Conservation (phyloP, 2,888 invertebrate species). For the Drosophila koepferae region DNA sequence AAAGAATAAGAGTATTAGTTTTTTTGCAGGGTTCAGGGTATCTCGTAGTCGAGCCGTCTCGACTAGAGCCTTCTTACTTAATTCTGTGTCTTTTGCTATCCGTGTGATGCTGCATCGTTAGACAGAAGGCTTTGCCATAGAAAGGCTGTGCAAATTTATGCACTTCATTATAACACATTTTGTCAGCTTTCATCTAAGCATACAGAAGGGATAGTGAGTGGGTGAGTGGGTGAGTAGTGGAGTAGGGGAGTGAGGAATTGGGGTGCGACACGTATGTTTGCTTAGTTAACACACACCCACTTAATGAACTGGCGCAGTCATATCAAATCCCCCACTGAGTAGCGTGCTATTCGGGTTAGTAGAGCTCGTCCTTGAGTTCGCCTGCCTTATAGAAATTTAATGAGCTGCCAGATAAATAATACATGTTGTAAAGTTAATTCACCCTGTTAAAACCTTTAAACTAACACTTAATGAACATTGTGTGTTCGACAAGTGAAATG, state of each 20-base stretch:
- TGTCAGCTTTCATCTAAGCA: constrained; percentile 45
- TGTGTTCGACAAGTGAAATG: constrained; percentile 37
- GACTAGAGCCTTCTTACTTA: too few relatives aligned
- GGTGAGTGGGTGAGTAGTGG: neutral
- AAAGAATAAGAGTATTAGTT: too few relatives aligned
- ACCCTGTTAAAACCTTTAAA: constrained; percentile 45
- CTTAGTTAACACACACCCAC: constrained; percentile 63
- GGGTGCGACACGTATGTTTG: constrained; percentile 46
- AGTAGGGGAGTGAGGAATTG: too few relatives aligned
- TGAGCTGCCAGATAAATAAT: constrained; percentile 58
- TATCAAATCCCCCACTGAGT: constrained; percentile 10
- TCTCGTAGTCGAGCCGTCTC: too few relatives aligned
- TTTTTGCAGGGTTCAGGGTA: too few relatives aligned
- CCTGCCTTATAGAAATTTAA: constrained; percentile 49
- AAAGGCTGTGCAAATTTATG: constrained; percentile 68
- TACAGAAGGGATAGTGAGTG: constrained; percentile 5
- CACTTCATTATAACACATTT: constrained; percentile 76
- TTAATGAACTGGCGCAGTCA: constrained; percentile 61
- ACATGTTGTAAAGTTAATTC: constrained; percentile 39
- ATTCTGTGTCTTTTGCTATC: constrained; percentile 17
- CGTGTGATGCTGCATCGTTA: constrained; percentile 63
- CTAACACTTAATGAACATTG: constrained; percentile 70
- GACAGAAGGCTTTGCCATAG: constrained; percentile 45
- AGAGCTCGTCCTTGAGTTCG: constrained; percentile 65
- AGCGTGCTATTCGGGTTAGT: constrained; percentile 66